Conservation (phyloP, 2,113 vertebrate genomes). For the Ophiodon elongatus region DNA sequence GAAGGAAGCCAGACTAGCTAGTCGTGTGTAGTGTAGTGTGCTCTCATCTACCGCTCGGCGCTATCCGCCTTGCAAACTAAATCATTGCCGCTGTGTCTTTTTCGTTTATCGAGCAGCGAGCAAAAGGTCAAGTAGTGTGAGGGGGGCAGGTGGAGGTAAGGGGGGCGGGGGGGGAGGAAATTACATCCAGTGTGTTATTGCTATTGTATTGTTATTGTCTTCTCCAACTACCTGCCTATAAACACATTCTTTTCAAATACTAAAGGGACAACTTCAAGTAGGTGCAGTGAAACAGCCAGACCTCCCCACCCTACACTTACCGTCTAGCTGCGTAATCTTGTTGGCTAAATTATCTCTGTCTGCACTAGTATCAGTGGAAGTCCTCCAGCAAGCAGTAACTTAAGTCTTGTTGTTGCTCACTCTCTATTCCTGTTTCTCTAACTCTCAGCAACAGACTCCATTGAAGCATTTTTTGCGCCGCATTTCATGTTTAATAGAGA, state of each 20-base stretch:
- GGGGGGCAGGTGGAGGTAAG: too few species aligned
- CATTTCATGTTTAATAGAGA: slow-evolving; percentile 74
- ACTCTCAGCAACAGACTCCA: slow-evolving; percentile 37
- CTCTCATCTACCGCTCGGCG: slow-evolving; percentile 33
- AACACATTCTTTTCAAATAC: slow-evolving; percentile 14
- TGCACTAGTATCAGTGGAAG: slow-evolving; percentile 55
- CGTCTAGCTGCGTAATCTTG: slow-evolving; percentile 45
- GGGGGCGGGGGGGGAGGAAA: slow-evolving; percentile 44
- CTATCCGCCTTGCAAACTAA: slow-evolving; percentile 53
- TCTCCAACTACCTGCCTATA: slow-evolving; percentile 6
- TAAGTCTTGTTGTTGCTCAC: slow-evolving; percentile 53
- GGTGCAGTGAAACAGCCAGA: slow-evolving; percentile 28
- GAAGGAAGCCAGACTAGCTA: slow-evolving; percentile 47
- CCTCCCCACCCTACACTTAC: slow-evolving; percentile 10
- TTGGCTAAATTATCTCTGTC: slow-evolving; percentile 68
- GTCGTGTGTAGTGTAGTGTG: slow-evolving; percentile 3
- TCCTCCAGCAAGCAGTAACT: slow-evolving; percentile 63
- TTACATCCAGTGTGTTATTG: slow-evolving; percentile 55
- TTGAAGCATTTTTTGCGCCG: slow-evolving; percentile 39
- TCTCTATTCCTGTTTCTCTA: slow-evolving; percentile 40
- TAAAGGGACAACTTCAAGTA: slow-evolving; percentile 28
- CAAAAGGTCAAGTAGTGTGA: slow-evolving; percentile 78
- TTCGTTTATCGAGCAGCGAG: slow-evolving; percentile 74
- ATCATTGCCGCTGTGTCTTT: slow-evolving; percentile 71
- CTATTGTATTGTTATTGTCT: slow-evolving; percentile 38